Conservation (phyloP, 2,888 invertebrate genomes). For the Scaptomyza flava region DNA sequence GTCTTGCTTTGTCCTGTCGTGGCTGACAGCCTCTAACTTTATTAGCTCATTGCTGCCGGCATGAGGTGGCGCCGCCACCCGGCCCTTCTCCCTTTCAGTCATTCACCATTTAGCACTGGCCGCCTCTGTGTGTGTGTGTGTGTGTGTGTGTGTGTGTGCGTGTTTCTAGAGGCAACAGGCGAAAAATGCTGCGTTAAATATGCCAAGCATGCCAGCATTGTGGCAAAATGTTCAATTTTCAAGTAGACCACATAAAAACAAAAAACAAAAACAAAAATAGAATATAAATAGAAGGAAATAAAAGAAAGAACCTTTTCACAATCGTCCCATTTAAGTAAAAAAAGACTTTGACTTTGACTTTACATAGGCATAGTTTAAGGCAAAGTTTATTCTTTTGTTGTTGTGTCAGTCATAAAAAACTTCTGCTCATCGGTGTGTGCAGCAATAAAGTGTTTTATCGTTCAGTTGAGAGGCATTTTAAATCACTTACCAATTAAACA, state of each 20-base stretch:
- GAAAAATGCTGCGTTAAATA: conserved; percentile 44
- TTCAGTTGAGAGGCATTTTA: too few relatives aligned
- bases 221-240: conserved; percentile 75
- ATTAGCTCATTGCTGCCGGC: conserved; percentile 67
- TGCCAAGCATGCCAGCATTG: conserved; percentile 42
- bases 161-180: conserved; percentile 59
- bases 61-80: conserved; percentile 42
- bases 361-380: conserved; percentile 39
- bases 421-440: not conserved
- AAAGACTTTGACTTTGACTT: not conserved
- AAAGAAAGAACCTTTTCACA: not conserved
- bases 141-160: not conserved
- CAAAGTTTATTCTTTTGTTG: not conserved
- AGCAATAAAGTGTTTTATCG: too few relatives aligned
- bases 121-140: not conserved
- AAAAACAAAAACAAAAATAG: conserved; percentile 10
- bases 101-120: not conserved
- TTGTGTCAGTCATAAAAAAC: not conserved
- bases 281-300: not conserved
- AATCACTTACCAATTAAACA: too few relatives aligned
- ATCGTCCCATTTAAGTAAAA: not conserved
- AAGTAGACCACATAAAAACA: conserved; percentile 30
- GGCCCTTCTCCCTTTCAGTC: not conserved
- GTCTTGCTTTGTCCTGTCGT: conserved; percentile 30
- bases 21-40: conserved; percentile 74